These are phyloP conservation scores for Diadophis punctatus DNA, from an alignment of 2,113 vertebrate genomes.

Conservation along the genomic window DNA sequence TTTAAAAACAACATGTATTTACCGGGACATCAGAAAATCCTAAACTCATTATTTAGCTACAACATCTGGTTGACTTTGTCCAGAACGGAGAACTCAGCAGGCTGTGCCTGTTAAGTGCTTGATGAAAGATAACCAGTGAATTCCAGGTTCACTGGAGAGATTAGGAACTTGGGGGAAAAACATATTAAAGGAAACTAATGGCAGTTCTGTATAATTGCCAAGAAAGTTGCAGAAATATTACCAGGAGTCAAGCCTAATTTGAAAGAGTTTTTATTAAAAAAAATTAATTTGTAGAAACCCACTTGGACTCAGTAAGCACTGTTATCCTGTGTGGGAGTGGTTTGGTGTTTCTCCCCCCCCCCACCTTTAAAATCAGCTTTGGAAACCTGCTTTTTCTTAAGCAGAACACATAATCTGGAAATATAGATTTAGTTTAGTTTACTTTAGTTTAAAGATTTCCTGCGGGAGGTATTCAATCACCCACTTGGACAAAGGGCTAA, in stretches of 20 bases:
- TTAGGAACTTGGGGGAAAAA: background rate
- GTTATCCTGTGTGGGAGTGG: background rate
- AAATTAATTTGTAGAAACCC: background rate
- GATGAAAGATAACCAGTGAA: background rate
- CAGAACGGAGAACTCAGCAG: background rate
- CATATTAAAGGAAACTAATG: background rate
- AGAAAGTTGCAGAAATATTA: background rate
- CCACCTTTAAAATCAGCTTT: background rate
- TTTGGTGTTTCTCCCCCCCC: background rate
- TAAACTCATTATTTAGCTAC: background rate
- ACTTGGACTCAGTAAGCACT: background rate
- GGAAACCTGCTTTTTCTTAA: background rate
- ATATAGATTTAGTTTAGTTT: background rate
- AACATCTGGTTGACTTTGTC: background rate
- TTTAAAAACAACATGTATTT: background rate
- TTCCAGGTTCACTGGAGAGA: background rate
- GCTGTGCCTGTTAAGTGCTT: background rate
- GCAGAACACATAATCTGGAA: background rate
- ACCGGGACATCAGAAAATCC: background rate
- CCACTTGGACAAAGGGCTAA: background rate
- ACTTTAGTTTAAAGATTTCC: background rate
- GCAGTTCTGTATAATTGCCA: background rate
- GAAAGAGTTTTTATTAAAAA: background rate
- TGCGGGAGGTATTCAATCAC: background rate
- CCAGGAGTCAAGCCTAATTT: background rate